Evolutionary conservation across 2,113 vertebrate genomes (phyloP).

Genomic region (Pangasianodon hypophthalmus): DNA sequence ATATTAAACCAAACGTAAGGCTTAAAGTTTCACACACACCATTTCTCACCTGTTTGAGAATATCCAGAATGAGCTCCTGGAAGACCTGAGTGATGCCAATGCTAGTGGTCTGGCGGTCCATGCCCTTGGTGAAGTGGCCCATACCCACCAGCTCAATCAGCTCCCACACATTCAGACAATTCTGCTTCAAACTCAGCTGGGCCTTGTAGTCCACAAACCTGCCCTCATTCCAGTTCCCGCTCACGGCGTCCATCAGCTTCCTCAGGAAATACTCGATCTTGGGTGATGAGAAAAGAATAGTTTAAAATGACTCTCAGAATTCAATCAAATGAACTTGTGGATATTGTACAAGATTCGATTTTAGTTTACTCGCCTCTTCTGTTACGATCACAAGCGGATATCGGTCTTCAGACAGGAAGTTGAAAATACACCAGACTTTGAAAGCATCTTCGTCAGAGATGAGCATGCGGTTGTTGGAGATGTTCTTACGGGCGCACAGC

Average conservation of each 20-base stretch:
- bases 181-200: slow-evolving; percentile 75
- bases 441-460: slow-evolving; percentile 88
- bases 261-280: slow-evolving; percentile 94
- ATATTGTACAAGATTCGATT: not conserved
- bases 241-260: slow-evolving; percentile 90
- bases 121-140: slow-evolving; percentile 89
- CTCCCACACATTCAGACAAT: slow-evolving; percentile 86
- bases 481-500: slow-evolving; percentile 88
- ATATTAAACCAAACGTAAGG: not conserved
- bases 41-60: slow-evolving; percentile 88
- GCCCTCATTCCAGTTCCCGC: slow-evolving; percentile 90
- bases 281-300: not conserved
- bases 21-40: not conserved
- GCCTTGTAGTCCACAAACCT: slow-evolving; percentile 89
- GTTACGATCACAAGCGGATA: slow-evolving; percentile 90
- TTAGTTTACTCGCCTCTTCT: slow-evolving; percentile 85
- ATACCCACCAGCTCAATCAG: slow-evolving; percentile 85
- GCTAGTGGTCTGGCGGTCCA: slow-evolving; percentile 85
- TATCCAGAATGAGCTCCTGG: slow-evolving; percentile 89
- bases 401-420: slow-evolving; percentile 94
- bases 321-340: too few species aligned
- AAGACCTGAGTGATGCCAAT: slow-evolving; percentile 92
- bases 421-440: slow-evolving; percentile 97
- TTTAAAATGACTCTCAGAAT: not conserved
- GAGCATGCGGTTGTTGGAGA: slow-evolving; percentile 77